Evolutionary conservation across 2,888 invertebrate species (phyloP), one percentile per base, ranked within the genome.

Genomic region (Coleophora deauratella): DNA sequence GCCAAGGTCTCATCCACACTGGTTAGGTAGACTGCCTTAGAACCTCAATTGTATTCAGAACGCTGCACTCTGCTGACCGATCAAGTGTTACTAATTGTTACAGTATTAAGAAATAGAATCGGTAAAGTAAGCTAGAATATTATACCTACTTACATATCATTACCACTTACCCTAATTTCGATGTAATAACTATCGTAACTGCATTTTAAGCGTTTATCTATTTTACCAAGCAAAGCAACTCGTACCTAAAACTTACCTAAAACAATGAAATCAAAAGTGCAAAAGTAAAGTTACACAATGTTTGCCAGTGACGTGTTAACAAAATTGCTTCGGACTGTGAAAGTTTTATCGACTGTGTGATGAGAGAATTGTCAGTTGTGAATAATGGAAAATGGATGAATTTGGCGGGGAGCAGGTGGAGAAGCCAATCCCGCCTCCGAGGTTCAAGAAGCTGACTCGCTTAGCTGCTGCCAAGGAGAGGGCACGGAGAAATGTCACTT

Each of bases 361-460:
- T 50, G 57, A 55, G 57, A 55, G 52, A 47, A 33, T 37, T 54
- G 45, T 57, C 52, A 35, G 45, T 50, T 48, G 54, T 50, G 46
- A 43, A 42, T 55, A 52, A 47, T 49, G 44, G 41, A 50, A 47
- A 46, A 78, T 79, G 81, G 57, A 54, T 45, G 41, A 55, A 43
- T 51, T 58, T 50, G 48, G 49, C 54, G 51, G 57, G 49, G 32
- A 46, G 43, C 31, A 21, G 33, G 38, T 35, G 31, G 28, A 28
- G 35, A 52, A 49, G 47, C 85, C 86, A 9, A 74, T 86, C 44
- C 81, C 86, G 37, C 86, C 86, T 40, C 86, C 86, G 39, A 65
- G 86, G 46, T 57, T 71, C 49, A 86, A 86, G 66, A 82, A 78
- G 55, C 58, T 82, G 44, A 86, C 86, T 4, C 72, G 78, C 12